Conservation (phyloP, 53 echinoderm and acorn worm species). For the Temnopleurus reevesii region DNA sequence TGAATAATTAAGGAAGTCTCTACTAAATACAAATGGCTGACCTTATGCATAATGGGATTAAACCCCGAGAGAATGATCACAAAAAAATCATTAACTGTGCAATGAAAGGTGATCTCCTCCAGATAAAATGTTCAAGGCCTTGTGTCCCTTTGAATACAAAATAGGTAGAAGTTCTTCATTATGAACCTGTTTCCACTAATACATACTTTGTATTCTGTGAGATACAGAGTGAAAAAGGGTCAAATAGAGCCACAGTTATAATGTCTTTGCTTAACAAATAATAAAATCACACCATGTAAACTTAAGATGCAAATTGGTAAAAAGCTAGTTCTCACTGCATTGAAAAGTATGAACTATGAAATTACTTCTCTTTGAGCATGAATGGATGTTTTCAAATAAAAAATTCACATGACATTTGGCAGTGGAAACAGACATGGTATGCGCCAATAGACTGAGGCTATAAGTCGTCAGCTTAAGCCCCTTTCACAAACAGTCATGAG, state of each 20-base stretch:
- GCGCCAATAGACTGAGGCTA: conserved; percentile 11
- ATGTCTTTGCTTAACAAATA: conserved; percentile 10
- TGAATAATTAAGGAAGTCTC: too few species aligned
- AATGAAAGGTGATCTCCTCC: background rate
- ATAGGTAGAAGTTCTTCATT: background rate
- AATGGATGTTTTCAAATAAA: too few species aligned
- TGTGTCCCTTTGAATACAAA: background rate
- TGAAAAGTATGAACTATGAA: too few species aligned
- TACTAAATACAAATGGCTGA: background rate
- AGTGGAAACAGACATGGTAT: background rate
- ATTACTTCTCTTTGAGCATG: too few species aligned
- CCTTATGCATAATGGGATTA: background rate
- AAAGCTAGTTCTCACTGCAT: background rate
- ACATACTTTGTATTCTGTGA: background rate
- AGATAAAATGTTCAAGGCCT: background rate
- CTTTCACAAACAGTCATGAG: too few species aligned
- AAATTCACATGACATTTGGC: background rate
- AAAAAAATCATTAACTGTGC: background rate
- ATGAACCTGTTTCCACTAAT: background rate
- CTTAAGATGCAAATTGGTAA: background rate
- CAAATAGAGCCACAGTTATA: background rate
- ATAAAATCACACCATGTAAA: background rate
- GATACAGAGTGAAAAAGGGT: background rate
- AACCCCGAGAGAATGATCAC: background rate
- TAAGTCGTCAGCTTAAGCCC: background rate